phyloP scores from a whole-genome alignment of 2,888 invertebrate species.

The Lasioglossum vierecki region DNA sequence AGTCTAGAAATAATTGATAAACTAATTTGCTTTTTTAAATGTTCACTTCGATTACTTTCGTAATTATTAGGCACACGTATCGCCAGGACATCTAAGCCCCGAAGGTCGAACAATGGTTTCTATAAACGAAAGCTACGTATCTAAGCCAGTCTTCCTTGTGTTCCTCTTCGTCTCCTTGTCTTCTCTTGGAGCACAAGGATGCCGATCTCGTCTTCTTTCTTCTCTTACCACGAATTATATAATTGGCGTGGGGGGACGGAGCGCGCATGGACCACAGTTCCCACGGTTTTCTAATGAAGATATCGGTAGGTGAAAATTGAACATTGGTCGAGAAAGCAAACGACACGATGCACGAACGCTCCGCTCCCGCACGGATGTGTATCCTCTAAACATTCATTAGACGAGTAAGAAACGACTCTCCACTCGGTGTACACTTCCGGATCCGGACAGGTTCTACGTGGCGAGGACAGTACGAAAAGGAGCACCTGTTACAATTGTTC shows the following conservation, averaged over 20 bases:
- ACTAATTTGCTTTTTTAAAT: no score
- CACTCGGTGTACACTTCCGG: conserved; percentile 32
- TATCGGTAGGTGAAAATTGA: not conserved
- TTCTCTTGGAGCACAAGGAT: not conserved
- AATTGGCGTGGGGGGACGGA: not conserved
- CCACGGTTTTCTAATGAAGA: not conserved
- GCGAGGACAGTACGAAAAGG: conserved; percentile 15
- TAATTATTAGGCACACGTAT: not conserved
- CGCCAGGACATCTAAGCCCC: not conserved
- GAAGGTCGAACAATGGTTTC: conserved; percentile 22
- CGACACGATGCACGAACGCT: not conserved
- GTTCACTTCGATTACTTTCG: no score
- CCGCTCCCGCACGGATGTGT: not conserved
- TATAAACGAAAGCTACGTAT: conserved; percentile 39
- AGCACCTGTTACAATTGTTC: conserved; percentile 19
- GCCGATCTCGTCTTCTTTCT: not conserved
- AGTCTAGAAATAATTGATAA: no score
- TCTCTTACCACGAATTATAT: not conserved
- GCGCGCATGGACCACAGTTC: not conserved
- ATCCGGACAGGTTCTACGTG: conserved; percentile 39
- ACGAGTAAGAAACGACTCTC: conserved; percentile 33
- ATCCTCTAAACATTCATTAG: conserved; percentile 56
- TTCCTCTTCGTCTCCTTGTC: not conserved
- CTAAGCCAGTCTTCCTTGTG: conserved; percentile 34
- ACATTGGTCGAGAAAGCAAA: not conserved